Evolutionary conservation across 1,140 invertebrate genomes (phyloP), one percentile per base, ranked within the genome.

Genomic region (Zelostemma sp.): DNA sequence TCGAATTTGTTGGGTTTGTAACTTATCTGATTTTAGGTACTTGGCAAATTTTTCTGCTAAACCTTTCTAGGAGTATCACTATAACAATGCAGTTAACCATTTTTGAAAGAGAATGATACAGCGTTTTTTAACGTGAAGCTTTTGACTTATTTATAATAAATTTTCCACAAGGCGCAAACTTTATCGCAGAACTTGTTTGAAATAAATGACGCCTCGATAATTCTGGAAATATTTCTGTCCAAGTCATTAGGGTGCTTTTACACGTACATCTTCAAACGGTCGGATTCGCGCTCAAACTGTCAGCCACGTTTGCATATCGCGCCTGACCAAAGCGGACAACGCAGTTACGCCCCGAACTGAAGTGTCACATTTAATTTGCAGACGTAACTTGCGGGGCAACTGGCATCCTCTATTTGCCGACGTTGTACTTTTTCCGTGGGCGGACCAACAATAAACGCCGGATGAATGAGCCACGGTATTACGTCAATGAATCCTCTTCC

Each of bases 401-500:
- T 46, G 18, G 1, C 9, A 46, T 46, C 43, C 18, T 11, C 9
- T 11, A n/a, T 46, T 46, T 11, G 16, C 43, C 18, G 6, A 16
- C 17, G 33, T n/a, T 35, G 33, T 9, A 35, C 33, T 35, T 35
- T 35, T 35, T 35, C 41, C 14, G 19, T 48, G 31, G 45, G 40
- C 49, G 43, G 58, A 60, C 50, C 67, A 58, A 70, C 68, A 61
- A 65, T 70, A 65, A 65, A 65, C 57, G 58, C 41, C 57, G 47
- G 57, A 65, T 68, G 55, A 68, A 68, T 56, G 40, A 41, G 54
- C 41, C 41, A 49, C 47, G 48, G 55, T 55, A 64, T 64, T 70
- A 70, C 67, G 61, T 60, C 68, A 68, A 71, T 71, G 72, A 68
- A 65, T 74, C 68, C 57, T 38, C 50, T 63, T 48, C 57, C 66